Percentiles rank a stretch among this genome's conserved stretches.
Conservation (phyloP, 1,140 invertebrate genomes). For the Caenorhabditis brenneri region DNA sequence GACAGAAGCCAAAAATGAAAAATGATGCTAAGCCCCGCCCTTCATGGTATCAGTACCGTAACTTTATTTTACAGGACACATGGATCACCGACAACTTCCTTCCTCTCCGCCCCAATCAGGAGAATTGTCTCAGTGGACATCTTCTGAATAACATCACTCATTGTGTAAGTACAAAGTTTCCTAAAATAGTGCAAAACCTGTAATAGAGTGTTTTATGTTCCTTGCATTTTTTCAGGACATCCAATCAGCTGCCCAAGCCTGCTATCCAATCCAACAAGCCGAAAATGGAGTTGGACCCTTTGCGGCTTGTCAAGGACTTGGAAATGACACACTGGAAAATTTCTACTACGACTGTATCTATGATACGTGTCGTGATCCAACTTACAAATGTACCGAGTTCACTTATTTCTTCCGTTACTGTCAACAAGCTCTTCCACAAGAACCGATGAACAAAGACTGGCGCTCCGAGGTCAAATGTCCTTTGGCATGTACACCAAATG, state of each 20-base stretch:
- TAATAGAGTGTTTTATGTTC: no score
- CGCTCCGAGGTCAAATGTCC: conserved; percentile 25
- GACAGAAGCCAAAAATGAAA: no score
- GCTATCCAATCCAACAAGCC: not conserved
- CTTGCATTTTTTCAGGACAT: conserved; percentile 47
- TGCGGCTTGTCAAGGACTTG: not conserved
- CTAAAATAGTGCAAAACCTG: no score
- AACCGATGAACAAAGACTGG: conserved; percentile 18
- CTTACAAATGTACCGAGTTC: conserved; percentile 38
- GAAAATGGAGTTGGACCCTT: not conserved
- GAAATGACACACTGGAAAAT: conserved; percentile 48
- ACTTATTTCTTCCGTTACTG: conserved; percentile 44
- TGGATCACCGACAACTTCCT: conserved; percentile 53
- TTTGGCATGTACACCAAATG: conserved; percentile 35
- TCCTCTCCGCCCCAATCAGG: conserved; percentile 18
- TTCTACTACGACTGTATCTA: conserved; percentile 55
- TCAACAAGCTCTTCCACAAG: conserved; percentile 39
- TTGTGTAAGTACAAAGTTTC: conserved; percentile 49
- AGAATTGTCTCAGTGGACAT: conserved; percentile 47
- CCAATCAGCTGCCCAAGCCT: not conserved
- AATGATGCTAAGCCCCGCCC: no score
- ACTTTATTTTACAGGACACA: conserved; percentile 51
- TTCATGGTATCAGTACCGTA: no score
- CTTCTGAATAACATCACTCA: conserved; percentile 43
- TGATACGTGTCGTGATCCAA: conserved; percentile 51